These are phyloP conservation scores for Osmerus eperlanus DNA, from an alignment of 2,113 vertebrate genomes.

Conservation along the genomic window DNA sequence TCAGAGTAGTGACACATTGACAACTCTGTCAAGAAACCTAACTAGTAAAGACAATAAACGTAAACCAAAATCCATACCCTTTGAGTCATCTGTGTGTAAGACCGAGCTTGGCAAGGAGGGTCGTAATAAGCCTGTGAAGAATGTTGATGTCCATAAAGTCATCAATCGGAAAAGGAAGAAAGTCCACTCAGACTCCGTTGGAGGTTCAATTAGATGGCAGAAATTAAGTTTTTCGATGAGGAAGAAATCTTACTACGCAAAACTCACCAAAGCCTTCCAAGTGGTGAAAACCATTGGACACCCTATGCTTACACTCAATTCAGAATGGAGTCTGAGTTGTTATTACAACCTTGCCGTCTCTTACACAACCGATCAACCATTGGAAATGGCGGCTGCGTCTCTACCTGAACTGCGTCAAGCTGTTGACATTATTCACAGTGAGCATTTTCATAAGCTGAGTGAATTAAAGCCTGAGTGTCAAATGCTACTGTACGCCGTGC, in stretches of 20 bases:
- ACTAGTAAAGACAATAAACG: background rate
- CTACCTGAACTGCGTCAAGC: background rate
- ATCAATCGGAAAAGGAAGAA: background rate
- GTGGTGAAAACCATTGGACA: too few species aligned
- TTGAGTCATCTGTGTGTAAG: background rate
- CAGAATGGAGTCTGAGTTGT: too few species aligned
- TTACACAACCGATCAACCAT: too few species aligned
- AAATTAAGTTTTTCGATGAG: too few species aligned
- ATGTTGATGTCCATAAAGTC: background rate
- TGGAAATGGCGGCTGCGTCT: background rate
- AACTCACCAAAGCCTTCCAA: too few species aligned
- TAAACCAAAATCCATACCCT: background rate
- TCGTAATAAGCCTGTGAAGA: background rate
- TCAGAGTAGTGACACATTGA: background rate
- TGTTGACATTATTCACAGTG: background rate
- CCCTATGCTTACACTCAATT: too few species aligned
- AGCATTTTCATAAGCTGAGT: background rate
- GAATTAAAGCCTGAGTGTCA: background rate
- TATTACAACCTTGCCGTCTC: too few species aligned
- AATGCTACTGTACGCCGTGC: background rate
- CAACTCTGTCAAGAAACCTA: background rate
- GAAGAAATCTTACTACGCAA: too few species aligned
- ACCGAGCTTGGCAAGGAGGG: background rate
- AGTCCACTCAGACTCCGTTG: background rate
- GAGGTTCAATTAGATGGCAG: background rate